Conservation (phyloP, 92 coral and sea anemone genomes). For the Palythoa caribaeorum region DNA sequence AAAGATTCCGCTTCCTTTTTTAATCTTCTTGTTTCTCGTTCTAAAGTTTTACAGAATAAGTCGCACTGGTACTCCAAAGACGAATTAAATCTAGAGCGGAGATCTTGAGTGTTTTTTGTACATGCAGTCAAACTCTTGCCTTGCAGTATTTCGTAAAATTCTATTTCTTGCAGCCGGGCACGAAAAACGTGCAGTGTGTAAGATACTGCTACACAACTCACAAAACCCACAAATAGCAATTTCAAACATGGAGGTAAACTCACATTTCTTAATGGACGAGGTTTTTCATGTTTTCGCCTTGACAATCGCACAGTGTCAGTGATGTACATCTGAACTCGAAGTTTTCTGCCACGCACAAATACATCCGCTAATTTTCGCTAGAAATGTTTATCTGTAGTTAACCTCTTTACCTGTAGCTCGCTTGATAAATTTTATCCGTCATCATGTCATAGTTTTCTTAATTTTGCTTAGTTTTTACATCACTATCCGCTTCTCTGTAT, state of each 20-base stretch:
- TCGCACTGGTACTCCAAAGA: neutral
- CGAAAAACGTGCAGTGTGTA: neutral
- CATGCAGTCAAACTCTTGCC: neutral
- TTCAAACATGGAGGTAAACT: neutral
- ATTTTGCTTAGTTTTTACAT: no score
- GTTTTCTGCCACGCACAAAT: neutral
- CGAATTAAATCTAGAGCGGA: neutral
- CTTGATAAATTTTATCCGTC: neutral
- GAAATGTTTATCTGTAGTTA: neutral
- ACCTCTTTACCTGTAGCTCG: neutral
- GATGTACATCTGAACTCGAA: neutral
- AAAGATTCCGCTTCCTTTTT: neutral
- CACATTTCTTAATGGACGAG: neutral
- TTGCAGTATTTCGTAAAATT: neutral
- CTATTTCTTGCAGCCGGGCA: neutral
- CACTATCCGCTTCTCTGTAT: no score
- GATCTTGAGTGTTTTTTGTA: neutral
- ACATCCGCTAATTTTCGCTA: neutral
- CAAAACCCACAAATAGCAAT: neutral
- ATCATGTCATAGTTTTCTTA: no score
- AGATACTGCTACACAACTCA: neutral
- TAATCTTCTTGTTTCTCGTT: neutral
- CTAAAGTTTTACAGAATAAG: conserved; percentile 17
- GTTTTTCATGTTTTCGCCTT: neutral
- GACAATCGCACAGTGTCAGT: neutral